phyloP scores from a whole-genome alignment of 1,140 invertebrate genomes.

The Ctenoplectra terminalis region DNA sequence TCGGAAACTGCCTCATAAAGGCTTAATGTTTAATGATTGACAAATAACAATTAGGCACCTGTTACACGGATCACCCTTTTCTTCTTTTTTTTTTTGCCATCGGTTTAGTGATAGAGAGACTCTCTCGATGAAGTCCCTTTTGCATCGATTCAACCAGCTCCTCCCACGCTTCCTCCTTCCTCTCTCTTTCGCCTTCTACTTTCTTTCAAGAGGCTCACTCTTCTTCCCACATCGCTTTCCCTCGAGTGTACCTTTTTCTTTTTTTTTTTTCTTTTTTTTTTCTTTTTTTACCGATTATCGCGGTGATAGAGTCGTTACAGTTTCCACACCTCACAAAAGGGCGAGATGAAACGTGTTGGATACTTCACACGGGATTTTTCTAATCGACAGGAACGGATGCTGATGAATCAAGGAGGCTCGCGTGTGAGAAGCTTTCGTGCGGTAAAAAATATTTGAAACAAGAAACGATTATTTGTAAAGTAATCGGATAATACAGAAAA shows the following conservation, averaged over 20 bases:
- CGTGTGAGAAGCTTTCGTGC: not conserved
- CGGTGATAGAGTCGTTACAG: slow-evolving; percentile 17
- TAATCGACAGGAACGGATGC: not conserved
- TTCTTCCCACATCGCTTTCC: slow-evolving; percentile 22
- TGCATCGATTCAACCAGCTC: slow-evolving; percentile 16
- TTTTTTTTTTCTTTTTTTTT: slow-evolving; percentile 15
- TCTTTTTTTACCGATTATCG: slow-evolving; percentile 1
- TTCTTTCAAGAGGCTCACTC: not conserved
- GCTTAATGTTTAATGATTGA: slow-evolving; percentile 59
- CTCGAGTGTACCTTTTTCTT: slow-evolving; percentile 6
- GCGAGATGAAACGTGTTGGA: not conserved
- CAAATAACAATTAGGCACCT: slow-evolving; percentile 68
- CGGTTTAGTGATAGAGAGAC: slow-evolving; percentile 22
- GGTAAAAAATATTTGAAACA: not conserved
- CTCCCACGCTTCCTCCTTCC: slow-evolving; percentile 47
- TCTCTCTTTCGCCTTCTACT: slow-evolving; percentile 1
- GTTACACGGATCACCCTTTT: slow-evolving; percentile 55
- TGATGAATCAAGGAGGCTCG: not conserved
- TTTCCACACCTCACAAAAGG: slow-evolving; percentile 29
- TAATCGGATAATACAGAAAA: no score
- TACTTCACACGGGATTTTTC: not conserved
- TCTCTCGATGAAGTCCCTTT: slow-evolving; percentile 33
- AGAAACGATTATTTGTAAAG: no score
- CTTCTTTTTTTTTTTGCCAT: slow-evolving; percentile 19
- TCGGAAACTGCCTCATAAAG: slow-evolving; percentile 4